Percentiles rank a stretch among this genome's conserved stretches.
Conservation (phyloP, 2,797 vertebrate genomes). For the Cyprinodon diabolis region DNA sequence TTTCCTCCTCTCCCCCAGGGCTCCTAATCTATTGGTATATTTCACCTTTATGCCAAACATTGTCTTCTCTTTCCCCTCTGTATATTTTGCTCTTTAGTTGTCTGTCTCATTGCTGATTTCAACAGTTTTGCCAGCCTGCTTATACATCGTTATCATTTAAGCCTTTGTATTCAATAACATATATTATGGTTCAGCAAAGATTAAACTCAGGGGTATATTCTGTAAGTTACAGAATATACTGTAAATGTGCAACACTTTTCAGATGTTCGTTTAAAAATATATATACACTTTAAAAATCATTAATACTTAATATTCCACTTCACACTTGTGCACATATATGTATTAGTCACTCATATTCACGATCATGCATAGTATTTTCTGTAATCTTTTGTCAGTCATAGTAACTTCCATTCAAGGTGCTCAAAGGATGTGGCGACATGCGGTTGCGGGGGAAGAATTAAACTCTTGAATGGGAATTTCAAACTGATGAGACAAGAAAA, state of each 20-base stretch:
- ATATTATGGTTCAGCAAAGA: not conserved
- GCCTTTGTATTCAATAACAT: too few relatives aligned
- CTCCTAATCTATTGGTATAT: too few relatives aligned
- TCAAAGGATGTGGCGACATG: slow-evolving; percentile 1
- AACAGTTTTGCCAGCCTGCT: too few relatives aligned
- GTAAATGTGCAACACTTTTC: not conserved
- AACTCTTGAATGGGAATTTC: slow-evolving; percentile 13
- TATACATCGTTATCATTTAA: too few relatives aligned
- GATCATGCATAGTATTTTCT: not conserved
- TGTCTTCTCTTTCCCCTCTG: too few relatives aligned
- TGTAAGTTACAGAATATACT: not conserved
- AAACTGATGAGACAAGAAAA: not conserved
- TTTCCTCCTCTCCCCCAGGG: too few relatives aligned
- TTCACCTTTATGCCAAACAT: too few relatives aligned
- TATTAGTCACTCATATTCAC: not conserved
- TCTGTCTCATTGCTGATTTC: too few relatives aligned
- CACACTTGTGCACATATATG: not conserved
- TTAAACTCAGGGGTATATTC: not conserved
- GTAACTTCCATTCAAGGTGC: slow-evolving; percentile 2
- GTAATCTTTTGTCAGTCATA: not conserved
- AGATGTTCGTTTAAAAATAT: not conserved
- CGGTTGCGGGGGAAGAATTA: slow-evolving; percentile 8
- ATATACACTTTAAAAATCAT: not conserved
- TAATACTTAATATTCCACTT: not conserved
- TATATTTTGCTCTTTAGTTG: too few relatives aligned